Conservation (phyloP, 1,140 invertebrate species). For the Coptotermes formosanus region DNA sequence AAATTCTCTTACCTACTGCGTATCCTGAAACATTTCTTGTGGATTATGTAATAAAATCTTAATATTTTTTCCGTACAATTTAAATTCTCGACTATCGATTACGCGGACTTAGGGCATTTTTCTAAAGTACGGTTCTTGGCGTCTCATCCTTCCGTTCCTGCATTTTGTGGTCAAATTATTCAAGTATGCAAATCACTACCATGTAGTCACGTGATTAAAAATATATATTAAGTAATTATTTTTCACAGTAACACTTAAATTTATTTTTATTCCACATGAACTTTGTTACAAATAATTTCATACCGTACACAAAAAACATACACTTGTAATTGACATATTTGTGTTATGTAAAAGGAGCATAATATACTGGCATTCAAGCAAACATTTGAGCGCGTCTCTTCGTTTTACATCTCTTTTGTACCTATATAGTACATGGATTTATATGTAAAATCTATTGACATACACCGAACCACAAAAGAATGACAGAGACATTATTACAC, state of each 20-base stretch:
- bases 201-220: too few species aligned
- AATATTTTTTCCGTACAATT: too few species aligned
- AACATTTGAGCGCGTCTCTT: background rate
- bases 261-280: background rate
- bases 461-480: background rate
- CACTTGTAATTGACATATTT: background rate
- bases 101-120: too few species aligned
- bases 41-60: too few species aligned
- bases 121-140: too few species aligned
- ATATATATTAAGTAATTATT: background rate
- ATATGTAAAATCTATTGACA: background rate
- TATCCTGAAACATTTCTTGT: too few species aligned
- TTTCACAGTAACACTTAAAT: background rate
- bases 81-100: too few species aligned
- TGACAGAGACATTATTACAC: background rate
- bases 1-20: too few species aligned
- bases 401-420: background rate
- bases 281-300: background rate
- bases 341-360: background rate
- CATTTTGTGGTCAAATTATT: too few species aligned
- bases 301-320: background rate
- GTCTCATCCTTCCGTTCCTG: too few species aligned
- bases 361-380: constrained; percentile 16
- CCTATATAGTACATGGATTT: background rate
- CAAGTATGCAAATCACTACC: too few species aligned